Conservation (phyloP, 2,797 vertebrate genomes). For the Manis javanica region DNA sequence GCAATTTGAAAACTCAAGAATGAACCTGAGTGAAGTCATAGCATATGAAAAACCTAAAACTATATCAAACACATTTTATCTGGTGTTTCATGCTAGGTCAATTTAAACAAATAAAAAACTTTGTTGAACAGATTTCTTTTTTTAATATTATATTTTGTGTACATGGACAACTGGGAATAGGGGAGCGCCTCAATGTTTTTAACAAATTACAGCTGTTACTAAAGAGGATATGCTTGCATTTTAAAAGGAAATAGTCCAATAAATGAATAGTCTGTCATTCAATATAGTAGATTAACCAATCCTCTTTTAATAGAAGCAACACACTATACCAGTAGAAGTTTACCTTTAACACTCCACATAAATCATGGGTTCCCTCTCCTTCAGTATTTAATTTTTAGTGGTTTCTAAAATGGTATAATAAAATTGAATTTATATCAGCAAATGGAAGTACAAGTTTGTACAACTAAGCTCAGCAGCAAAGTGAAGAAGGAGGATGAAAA, state of each 20-base stretch:
- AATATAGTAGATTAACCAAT: slow-evolving; percentile 80
- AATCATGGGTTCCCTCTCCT: slow-evolving; percentile 42
- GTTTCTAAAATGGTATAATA: slow-evolving; percentile 55
- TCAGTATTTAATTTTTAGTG: slow-evolving; percentile 58
- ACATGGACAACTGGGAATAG: slow-evolving; percentile 85
- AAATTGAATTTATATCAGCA: slow-evolving; percentile 63
- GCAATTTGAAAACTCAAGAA: slow-evolving; percentile 37
- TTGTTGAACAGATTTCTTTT: slow-evolving; percentile 84
- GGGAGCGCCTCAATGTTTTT: slow-evolving; percentile 78
- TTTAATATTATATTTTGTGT: slow-evolving; percentile 83
- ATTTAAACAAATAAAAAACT: slow-evolving; percentile 87
- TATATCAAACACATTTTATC: slow-evolving; percentile 87
- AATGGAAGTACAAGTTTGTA: slow-evolving; percentile 83
- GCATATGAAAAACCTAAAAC: slow-evolving; percentile 73
- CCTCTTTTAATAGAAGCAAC: slow-evolving; percentile 84
- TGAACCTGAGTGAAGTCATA: not conserved
- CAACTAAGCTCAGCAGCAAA: slow-evolving; percentile 80
- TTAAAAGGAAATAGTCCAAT: slow-evolving; percentile 73
- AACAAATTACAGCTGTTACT: slow-evolving; percentile 76
- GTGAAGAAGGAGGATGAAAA: slow-evolving; percentile 57
- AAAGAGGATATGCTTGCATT: slow-evolving; percentile 79
- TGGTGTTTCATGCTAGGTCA: slow-evolving; percentile 88
- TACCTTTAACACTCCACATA: slow-evolving; percentile 70
- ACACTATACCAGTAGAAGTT: slow-evolving; percentile 79
- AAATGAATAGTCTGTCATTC: slow-evolving; percentile 70